Conservation (phyloP, 2,888 invertebrate genomes). For the Escarpia spicata region DNA sequence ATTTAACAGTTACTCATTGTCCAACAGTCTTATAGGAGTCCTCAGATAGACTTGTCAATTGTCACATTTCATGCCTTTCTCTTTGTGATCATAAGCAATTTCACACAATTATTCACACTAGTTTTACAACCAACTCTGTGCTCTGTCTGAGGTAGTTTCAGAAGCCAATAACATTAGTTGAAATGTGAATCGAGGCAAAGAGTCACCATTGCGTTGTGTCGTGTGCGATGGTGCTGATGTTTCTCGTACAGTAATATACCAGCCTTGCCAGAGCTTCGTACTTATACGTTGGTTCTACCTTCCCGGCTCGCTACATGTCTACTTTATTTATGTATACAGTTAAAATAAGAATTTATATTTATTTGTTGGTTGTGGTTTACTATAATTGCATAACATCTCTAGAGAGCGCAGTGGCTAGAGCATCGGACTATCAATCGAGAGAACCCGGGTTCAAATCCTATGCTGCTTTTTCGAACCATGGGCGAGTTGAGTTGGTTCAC, state of each 20-base stretch:
- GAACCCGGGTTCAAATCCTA: too few relatives aligned
- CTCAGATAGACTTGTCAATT: too few relatives aligned
- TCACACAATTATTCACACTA: not conserved
- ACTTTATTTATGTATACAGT: not conserved
- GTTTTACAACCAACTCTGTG: not conserved
- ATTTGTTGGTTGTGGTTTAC: not conserved
- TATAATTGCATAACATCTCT: too few relatives aligned
- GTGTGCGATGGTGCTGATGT: not conserved
- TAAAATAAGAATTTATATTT: not conserved
- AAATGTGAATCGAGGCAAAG: not conserved
- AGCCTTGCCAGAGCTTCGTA: constrained; percentile 13
- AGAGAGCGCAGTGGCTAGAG: too few relatives aligned
- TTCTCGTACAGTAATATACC: not conserved
- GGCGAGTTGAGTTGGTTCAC: too few relatives aligned
- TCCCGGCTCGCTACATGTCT: not conserved
- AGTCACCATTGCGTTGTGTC: not conserved
- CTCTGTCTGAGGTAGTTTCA: not conserved
- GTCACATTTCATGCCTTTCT: too few relatives aligned
- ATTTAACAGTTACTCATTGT: too few relatives aligned
- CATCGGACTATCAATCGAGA: too few relatives aligned
- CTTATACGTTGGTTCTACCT: constrained; percentile 1
- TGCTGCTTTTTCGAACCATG: too few relatives aligned
- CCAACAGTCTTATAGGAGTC: too few relatives aligned
- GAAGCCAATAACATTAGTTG: not conserved
- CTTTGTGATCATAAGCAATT: too few relatives aligned